Percentiles rank a stretch among this genome's conserved stretches.
Evolutionary conservation across 2,113 vertebrate species (phyloP).

Genomic region (Egretta garzetta): DNA sequence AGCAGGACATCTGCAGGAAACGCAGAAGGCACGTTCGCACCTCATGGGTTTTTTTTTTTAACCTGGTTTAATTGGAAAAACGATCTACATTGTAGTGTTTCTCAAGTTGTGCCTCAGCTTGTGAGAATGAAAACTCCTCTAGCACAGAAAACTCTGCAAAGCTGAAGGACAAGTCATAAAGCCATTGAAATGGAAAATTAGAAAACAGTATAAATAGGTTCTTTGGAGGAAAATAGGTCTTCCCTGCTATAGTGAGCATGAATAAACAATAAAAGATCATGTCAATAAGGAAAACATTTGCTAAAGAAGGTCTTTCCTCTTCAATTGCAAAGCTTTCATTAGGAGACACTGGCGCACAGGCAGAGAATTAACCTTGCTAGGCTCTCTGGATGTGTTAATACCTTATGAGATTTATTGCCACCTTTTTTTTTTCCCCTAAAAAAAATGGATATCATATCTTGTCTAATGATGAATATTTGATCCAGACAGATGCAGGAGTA

Average conservation of each 20-base stretch:
- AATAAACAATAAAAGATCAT: constrained; percentile 64
- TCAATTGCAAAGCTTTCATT: background rate
- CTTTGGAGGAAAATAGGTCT: constrained; percentile 65
- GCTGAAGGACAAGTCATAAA: constrained; percentile 63
- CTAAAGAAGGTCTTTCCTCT: background rate
- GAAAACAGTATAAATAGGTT: constrained; percentile 62
- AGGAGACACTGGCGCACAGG: background rate
- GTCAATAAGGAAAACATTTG: constrained; percentile 29
- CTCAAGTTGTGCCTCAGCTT: background rate
- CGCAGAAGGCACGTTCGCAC: background rate
- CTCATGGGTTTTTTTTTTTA: background rate
- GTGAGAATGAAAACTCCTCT: background rate
- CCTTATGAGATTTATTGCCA: background rate
- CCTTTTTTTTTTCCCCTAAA: background rate
- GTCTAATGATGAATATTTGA: background rate
- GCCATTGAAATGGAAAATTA: constrained; percentile 74
- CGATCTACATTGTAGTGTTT: background rate
- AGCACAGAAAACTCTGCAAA: constrained; percentile 7
- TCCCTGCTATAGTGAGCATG: constrained; percentile 55
- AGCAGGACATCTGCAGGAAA: background rate
- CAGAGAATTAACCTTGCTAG: background rate
- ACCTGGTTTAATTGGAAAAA: background rate
- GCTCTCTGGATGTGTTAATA: background rate
- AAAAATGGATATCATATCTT: background rate
- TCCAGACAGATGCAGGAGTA: background rate